Evolutionary conservation across 2,888 invertebrate species (phyloP).

Genomic region (Amphipoea lucens): DNA sequence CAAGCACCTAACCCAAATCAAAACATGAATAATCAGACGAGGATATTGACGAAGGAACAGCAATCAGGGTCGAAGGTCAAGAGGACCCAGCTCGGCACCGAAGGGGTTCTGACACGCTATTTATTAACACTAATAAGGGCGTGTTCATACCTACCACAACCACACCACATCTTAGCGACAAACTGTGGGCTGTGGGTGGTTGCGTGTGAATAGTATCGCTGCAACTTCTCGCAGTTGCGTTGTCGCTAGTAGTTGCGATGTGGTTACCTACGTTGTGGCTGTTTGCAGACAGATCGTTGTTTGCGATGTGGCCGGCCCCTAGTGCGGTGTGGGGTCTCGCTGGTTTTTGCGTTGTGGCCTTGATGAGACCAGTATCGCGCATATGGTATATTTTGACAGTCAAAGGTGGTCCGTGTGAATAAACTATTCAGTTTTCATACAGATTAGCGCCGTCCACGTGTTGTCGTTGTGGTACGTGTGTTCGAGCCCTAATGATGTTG

Average conservation of each 20-base stretch:
- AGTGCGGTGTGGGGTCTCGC: background rate
- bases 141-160: background rate
- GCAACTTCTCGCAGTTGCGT: background rate
- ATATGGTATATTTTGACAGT: background rate
- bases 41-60: slow-evolving; percentile 46
- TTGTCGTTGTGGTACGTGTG: background rate
- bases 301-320: background rate
- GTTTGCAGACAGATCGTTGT: background rate
- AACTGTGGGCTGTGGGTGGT: background rate
- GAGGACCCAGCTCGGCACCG: slow-evolving; percentile 9
- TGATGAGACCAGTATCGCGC: background rate
- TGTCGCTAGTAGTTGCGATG: background rate
- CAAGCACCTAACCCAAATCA: slow-evolving; percentile 28
- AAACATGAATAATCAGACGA: slow-evolving; percentile 39
- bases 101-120: slow-evolving; percentile 22
- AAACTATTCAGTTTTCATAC: background rate
- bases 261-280: background rate
- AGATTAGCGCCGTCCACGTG: background rate
- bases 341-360: background rate
- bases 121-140: slow-evolving; percentile 30
- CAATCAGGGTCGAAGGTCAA: slow-evolving; percentile 38
- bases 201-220: background rate
- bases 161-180: background rate
- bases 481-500: background rate
- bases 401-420: background rate